Base-by-base conservation (phyloP, 1,140 invertebrate species). In the Copidosoma floridanum region DNA sequence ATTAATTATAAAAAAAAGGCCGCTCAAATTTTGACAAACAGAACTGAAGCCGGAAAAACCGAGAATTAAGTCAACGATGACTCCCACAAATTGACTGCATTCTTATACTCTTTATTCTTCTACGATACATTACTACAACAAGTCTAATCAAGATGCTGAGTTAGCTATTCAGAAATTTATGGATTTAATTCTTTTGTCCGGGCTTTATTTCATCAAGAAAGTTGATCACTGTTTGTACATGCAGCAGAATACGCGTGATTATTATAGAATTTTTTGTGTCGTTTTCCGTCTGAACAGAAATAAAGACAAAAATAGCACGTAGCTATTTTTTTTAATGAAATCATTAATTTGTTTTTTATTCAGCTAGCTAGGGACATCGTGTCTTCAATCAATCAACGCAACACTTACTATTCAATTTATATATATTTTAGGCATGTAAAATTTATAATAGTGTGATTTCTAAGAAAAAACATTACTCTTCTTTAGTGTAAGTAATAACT, bases 391-490 rank as follows among this genome's bases (percentile, higher is more conserved):
- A n/a, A n/a, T n/a, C n/a, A 68, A 74, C 71, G 69, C 75, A 73
- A 71, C 64, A 73, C 73, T 74, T 71, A 72, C 69, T 68, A 70
- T n/a, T 71, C 62, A 55, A 68, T 73, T 71, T 68, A 64, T 74
- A 69, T 75, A 77, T 74, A 73, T 75, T 79, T 76, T 76, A 78
- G 73, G 75, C 71, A 75, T 73, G 71, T 72, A 74, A 74, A 78
- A 78, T 77, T 75, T 73, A 73, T 75, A 74, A 71, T 66, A 66
- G 73, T 70, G 72, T 77, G 66, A 74, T 71, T 76, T 73, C 64
- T 70, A 61, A 72, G 72, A 72, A 71, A 73, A 72, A 70, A 64
- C 63, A 75, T 68, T 73, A 77, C 65, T 75, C 58, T 76, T 76
- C 68, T 66, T 72, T 77, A 77, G 69, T 68, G 68, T 74, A 69